These are phyloP conservation scores for Luidia sarsii DNA, from an alignment of 53 echinoderm and acorn worm species.

Conservation along the genomic window DNA sequence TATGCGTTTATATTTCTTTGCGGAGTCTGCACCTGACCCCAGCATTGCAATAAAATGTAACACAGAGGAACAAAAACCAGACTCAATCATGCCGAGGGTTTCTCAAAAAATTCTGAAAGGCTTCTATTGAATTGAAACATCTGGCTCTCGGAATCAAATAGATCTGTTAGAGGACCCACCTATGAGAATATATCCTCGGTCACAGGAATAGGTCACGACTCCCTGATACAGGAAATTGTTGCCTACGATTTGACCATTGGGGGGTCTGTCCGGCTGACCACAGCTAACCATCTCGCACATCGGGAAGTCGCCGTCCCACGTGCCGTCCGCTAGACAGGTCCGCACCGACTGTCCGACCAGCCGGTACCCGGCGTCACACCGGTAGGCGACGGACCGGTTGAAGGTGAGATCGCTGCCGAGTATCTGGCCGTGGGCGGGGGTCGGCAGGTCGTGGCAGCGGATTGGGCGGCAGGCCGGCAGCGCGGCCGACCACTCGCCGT, in stretches of 20 bases:
- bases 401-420: constrained; percentile 57
- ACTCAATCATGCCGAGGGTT: too few relatives aligned
- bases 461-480: constrained; percentile 65
- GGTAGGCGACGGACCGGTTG: constrained; percentile 54
- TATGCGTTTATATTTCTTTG: too few relatives aligned
- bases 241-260: constrained; percentile 44
- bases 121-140: too few relatives aligned
- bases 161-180: too few relatives aligned
- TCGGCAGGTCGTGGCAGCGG: constrained; percentile 58
- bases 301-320: constrained; percentile 60
- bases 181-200: constrained; percentile 61
- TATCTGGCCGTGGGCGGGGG: constrained; percentile 32
- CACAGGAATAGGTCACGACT: constrained; percentile 49
- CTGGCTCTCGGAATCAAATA: too few relatives aligned
- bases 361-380: constrained; percentile 69
- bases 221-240: constrained; percentile 33
- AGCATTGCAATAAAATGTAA: too few relatives aligned
- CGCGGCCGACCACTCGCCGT: constrained; percentile 46
- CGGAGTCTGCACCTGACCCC: too few relatives aligned
- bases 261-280: constrained; percentile 42
- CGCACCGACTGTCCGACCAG: constrained; percentile 19
- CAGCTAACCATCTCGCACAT: constrained; percentile 67
- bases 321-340: constrained; percentile 60
- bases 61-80: too few relatives aligned
- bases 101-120: too few relatives aligned